Evolutionary conservation across 2,113 vertebrate species (phyloP).

Genomic region (Polypterus senegalus): DNA sequence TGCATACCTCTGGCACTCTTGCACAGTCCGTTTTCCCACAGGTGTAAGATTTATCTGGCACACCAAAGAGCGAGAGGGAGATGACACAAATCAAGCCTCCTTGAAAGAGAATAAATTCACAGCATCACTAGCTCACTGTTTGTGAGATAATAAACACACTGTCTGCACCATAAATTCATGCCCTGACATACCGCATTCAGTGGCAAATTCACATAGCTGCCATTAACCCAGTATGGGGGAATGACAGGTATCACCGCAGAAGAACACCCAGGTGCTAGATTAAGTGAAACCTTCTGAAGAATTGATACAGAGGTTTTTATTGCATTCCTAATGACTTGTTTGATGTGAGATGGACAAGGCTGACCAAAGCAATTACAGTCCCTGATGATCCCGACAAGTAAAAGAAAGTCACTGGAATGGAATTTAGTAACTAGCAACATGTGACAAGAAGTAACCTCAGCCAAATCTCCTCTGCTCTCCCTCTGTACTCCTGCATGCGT

Average conservation of each 20-base stretch:
- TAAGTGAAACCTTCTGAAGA: too few relatives aligned
- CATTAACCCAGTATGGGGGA: background rate
- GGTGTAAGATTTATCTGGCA: slow-evolving; percentile 35
- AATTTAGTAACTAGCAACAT: too few relatives aligned
- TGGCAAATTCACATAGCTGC: background rate
- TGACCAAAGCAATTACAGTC: too few relatives aligned
- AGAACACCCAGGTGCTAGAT: too few relatives aligned
- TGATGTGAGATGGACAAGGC: too few relatives aligned
- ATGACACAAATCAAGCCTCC: slow-evolving; percentile 49
- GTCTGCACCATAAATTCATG: slow-evolving; percentile 31
- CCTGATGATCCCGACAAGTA: too few relatives aligned
- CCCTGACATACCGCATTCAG: slow-evolving; percentile 15
- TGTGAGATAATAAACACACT: slow-evolving; percentile 55
- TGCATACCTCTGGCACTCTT: slow-evolving; percentile 15
- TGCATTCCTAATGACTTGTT: too few relatives aligned
- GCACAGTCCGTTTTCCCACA: slow-evolving; percentile 10
- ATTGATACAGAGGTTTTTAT: too few relatives aligned
- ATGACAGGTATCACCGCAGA: background rate
- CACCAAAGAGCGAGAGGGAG: slow-evolving; percentile 24
- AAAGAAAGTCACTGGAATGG: too few relatives aligned
- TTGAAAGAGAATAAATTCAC: slow-evolving; percentile 52
- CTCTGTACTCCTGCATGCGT: too few relatives aligned
- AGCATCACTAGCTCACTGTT: slow-evolving; percentile 41
- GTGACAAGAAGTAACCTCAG: too few relatives aligned
- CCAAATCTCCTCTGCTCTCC: too few relatives aligned